Evolutionary conservation across 2,797 vertebrate genomes (phyloP).

Genomic region (Thalassophryne amazonica): DNA sequence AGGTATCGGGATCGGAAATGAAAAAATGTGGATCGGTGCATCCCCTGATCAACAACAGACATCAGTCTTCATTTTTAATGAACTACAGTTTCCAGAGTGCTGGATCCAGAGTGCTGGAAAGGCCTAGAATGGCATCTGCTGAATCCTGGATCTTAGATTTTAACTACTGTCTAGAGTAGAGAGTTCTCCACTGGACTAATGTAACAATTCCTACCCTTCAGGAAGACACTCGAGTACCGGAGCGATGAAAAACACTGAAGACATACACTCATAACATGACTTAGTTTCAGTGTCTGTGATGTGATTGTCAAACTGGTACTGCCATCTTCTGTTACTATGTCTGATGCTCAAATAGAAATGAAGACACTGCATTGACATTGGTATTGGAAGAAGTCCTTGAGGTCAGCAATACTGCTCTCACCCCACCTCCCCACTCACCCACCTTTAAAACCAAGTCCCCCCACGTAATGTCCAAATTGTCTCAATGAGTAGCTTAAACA

Average conservation of each 20-base stretch:
- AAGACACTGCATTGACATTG: constrained; percentile 17
- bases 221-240: constrained; percentile 8
- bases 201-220: constrained; percentile 57
- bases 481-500: too few relatives aligned
- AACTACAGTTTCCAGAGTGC: constrained; percentile 79
- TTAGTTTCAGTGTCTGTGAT: constrained; percentile 19
- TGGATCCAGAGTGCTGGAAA: constrained; percentile 72
- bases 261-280: constrained; percentile 25
- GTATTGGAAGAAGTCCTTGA: constrained; percentile 20
- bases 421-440: too few relatives aligned
- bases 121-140: constrained; percentile 79
- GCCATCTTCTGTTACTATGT: constrained; percentile 4
- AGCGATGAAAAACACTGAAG: constrained; percentile 28
- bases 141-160: constrained; percentile 80
- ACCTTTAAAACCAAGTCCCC: too few relatives aligned
- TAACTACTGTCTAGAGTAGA: constrained; percentile 71
- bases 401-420: too few relatives aligned
- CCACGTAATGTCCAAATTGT: too few relatives aligned
- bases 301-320: constrained; percentile 22
- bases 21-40: too few relatives aligned
- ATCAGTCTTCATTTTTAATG: constrained; percentile 68
- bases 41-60: constrained; percentile 73
- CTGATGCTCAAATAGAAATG: constrained; percentile 19
- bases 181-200: constrained; percentile 59
- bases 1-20: too few relatives aligned